A percentile compares a stretch with the other conserved stretches of the same genome.
Evolutionary conservation across 2,113 vertebrate species (phyloP).

Genomic region (Poeciliopsis prolifica): DNA sequence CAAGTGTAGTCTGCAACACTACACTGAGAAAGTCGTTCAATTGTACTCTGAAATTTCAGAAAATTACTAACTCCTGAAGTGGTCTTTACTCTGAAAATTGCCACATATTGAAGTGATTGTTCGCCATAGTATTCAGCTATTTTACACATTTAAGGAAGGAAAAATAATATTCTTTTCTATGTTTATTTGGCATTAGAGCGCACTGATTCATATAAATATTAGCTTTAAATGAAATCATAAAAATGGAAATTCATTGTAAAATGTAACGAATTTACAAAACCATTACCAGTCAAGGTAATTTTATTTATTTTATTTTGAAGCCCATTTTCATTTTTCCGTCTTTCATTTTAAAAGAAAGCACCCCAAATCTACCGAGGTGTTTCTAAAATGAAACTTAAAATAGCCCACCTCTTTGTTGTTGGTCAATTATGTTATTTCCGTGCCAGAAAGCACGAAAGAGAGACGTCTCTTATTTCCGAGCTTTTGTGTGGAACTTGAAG

Average conservation of each 20-base stretch:
- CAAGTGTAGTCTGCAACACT: neutral
- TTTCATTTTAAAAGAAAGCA: neutral
- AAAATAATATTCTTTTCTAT: too few species aligned
- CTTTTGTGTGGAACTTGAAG: slow-evolving; percentile 36
- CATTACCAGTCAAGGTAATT: neutral
- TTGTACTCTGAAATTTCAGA: neutral
- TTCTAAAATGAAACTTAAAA: slow-evolving; percentile 15
- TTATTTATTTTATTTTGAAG: neutral
- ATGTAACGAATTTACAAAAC: neutral
- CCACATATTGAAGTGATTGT: too few species aligned
- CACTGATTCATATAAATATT: too few species aligned
- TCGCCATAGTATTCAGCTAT: too few species aligned
- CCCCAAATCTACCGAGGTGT: neutral
- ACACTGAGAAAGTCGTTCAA: neutral
- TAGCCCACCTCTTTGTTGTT: slow-evolving; percentile 1
- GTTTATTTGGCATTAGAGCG: too few species aligned
- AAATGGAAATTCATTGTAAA: neutral
- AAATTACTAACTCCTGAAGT: neutral
- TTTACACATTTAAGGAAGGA: too few species aligned
- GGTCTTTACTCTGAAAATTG: too few species aligned
- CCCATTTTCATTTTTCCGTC: neutral
- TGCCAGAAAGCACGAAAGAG: slow-evolving; percentile 37
- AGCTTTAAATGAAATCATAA: too few species aligned
- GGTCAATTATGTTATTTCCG: slow-evolving; percentile 25
- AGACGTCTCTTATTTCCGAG: slow-evolving; percentile 48